Evolutionary conservation across 2,113 vertebrate genomes (phyloP).

Genomic region (Cryptoleucopteryx plumbea): DNA sequence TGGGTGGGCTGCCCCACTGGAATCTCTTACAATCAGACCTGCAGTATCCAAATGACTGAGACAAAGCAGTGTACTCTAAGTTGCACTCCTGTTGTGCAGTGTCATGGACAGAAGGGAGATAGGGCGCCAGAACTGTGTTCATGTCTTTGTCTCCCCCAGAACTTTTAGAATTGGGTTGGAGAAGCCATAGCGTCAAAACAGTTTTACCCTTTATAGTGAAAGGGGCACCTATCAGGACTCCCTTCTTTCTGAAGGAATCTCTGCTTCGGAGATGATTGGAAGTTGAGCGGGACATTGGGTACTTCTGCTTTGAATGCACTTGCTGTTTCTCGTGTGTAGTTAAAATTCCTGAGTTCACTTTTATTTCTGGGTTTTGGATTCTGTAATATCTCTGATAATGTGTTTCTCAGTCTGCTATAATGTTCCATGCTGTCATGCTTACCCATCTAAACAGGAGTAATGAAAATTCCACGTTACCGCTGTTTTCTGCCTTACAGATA

Average conservation of each 20-base stretch:
- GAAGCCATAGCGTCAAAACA: neutral
- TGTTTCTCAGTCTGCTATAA: neutral
- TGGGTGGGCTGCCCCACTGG: neutral
- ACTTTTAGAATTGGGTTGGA: neutral
- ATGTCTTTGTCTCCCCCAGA: neutral
- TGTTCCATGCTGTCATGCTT: neutral
- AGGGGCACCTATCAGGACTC: neutral
- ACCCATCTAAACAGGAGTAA: neutral
- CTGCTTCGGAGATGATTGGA: neutral
- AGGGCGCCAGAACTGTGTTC: neutral
- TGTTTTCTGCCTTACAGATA: neutral
- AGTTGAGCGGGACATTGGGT: neutral
- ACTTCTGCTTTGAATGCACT: neutral
- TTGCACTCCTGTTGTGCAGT: neutral
- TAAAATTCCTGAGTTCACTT: neutral
- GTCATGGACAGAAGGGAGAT: neutral
- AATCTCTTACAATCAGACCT: neutral
- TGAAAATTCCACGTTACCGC: neutral
- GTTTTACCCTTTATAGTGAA: neutral
- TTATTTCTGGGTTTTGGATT: neutral
- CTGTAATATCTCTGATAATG: neutral
- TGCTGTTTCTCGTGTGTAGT: neutral
- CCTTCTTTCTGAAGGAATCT: neutral
- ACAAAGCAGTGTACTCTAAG: neutral
- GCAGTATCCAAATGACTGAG: neutral